Base-by-base conservation (phyloP, 2,888 invertebrate species). In the Lasioglossum leucozonium region DNA sequence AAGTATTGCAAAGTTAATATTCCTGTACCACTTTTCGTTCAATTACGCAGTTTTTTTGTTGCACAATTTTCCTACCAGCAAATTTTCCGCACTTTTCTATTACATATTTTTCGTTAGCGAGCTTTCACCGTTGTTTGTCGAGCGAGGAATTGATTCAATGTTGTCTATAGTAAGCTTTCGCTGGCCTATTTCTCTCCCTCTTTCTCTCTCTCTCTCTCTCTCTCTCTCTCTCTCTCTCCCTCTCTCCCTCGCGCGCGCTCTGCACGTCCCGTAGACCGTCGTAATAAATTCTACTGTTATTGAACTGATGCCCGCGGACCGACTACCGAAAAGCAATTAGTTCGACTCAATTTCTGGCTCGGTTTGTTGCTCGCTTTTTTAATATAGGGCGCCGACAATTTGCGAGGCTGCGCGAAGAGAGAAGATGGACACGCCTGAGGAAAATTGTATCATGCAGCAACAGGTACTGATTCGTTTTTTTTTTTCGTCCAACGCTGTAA, bases 241-340 rank as follows among this genome's bases (percentile, higher is more conserved):
- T 51, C 51, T 2, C 2, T 22, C 22, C 22, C 40, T 11, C 40
- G 10, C 40, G 10, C 11, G 10, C 40, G 1, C 47, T 8, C 18
- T 22, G 34, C 22, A 3, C 67, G 37, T 67, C 37, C 30, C 37
- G 67, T 67, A 34, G 22, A 67, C 37, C 58, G 42, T 58, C 51
- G 51, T 69, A 55, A 80, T 80, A 71, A 76, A 80, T 76, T 72
- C 42, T 71, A 26, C 58, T 47, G 58, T 58, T 75, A 71, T 71
- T 71, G 71, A 76, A 80, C 40, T 67, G 4, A 18, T n/a, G 58
- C 40, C 65, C 16, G 51, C 30, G 26, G 26, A 73, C 42, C 47
- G 47, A 79, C 75, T 44, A 76, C 40, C 58, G 58, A 40, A 81
- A 77, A 81, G 42, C 71, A 81, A 81, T 80, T 77, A 81, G 16